These are phyloP conservation scores for Latheticus oryzae DNA, from an alignment of 2,888 invertebrate genomes.

Conservation along the genomic window DNA sequence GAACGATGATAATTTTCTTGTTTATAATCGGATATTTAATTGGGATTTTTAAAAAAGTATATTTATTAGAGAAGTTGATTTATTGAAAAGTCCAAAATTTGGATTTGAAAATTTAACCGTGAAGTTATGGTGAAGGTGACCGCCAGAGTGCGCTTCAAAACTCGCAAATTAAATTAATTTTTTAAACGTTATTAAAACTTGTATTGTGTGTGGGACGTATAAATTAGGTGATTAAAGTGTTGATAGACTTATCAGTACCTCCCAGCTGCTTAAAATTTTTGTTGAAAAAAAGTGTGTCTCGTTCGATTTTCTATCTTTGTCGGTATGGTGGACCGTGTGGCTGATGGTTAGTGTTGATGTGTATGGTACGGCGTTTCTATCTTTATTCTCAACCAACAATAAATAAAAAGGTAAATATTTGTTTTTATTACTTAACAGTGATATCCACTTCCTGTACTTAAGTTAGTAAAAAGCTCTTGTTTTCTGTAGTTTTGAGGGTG, in stretches of 20 bases:
- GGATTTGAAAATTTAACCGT: too few relatives aligned
- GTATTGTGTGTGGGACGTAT: conserved; percentile 2
- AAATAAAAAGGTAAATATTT: conserved; percentile 36
- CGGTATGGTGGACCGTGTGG: conserved; percentile 19
- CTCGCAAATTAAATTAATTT: too few relatives aligned
- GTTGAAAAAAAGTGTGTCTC: conserved; percentile 5
- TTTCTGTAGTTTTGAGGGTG: conserved; percentile 4
- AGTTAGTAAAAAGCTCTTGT: too few relatives aligned
- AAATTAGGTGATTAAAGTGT: conserved; percentile 1
- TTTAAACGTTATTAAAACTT: too few relatives aligned
- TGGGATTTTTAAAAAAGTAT: too few relatives aligned
- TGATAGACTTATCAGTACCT: not conserved
- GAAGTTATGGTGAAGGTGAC: too few relatives aligned
- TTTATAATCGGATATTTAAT: too few relatives aligned
- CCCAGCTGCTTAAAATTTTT: not conserved
- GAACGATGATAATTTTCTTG: too few relatives aligned
- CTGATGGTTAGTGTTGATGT: conserved; percentile 27
- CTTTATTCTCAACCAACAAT: conserved; percentile 12
- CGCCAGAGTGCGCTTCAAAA: too few relatives aligned
- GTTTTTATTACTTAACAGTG: not conserved
- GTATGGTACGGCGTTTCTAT: conserved; percentile 15
- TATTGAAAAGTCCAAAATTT: too few relatives aligned
- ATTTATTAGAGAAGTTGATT: too few relatives aligned
- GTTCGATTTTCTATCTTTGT: conserved; percentile 22
- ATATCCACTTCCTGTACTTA: too few relatives aligned